These are phyloP conservation scores for Cirrhinus molitorella DNA, from an alignment of 2,797 vertebrate species.

Conservation along the genomic window DNA sequence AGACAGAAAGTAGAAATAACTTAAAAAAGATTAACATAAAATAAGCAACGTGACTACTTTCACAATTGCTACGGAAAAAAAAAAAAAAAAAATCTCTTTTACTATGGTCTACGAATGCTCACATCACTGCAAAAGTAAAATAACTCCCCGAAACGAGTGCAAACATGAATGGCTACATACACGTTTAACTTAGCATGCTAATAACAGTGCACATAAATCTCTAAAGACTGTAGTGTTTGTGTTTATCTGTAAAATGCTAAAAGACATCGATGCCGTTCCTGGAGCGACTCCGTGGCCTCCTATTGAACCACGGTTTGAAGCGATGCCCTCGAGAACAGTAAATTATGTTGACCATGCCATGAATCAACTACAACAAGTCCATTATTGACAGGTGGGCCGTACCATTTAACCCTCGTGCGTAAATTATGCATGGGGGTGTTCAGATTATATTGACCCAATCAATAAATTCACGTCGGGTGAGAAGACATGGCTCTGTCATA, in stretches of 20 bases:
- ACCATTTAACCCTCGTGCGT: constrained; percentile 54
- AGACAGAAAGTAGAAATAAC: constrained; percentile 29
- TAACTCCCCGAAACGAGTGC: constrained; percentile 49
- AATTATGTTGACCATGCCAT: constrained; percentile 57
- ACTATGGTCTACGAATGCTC: constrained; percentile 1
- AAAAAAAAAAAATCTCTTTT: background rate
- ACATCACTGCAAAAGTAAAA: constrained; percentile 22
- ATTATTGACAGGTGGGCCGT: constrained; percentile 61
- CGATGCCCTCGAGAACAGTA: constrained; percentile 57
- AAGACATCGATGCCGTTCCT: constrained; percentile 51
- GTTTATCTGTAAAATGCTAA: constrained; percentile 58
- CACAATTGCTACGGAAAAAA: constrained; percentile 45
- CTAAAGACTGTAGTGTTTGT: constrained; percentile 71
- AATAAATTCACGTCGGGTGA: constrained; percentile 53
- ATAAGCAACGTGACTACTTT: constrained; percentile 53
- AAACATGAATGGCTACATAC: constrained; percentile 53
- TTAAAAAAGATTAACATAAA: constrained; percentile 22
- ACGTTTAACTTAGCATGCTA: constrained; percentile 43
- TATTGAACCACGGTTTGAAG: constrained; percentile 61
- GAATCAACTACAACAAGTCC: constrained; percentile 64
- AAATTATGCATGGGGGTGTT: constrained; percentile 48
- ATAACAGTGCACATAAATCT: constrained; percentile 57
- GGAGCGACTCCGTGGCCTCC: constrained; percentile 65
- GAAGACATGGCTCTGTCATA: constrained; percentile 45
- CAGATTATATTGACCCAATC: constrained; percentile 51